A percentile compares a stretch with the other conserved stretches of the same genome.
phyloP scores from a whole-genome alignment of 2,797 vertebrate genomes.

The Discoglossus pictus region DNA sequence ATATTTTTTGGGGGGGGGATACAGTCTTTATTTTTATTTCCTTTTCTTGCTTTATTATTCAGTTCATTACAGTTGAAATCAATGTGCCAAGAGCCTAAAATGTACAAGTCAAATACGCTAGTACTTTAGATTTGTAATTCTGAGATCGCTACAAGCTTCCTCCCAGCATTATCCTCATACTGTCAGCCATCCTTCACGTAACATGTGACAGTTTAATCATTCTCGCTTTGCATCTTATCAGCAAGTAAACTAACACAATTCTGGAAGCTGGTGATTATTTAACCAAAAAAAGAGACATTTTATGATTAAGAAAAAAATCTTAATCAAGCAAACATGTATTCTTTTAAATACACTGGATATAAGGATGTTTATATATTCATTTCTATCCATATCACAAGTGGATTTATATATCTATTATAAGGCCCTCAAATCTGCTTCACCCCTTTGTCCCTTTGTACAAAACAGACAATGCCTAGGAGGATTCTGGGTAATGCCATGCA shows the following conservation, averaged over 20 bases:
- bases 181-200: conserved; percentile 45
- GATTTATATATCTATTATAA: conserved; percentile 2
- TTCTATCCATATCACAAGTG: conserved; percentile 3
- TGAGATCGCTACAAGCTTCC: conserved; percentile 51
- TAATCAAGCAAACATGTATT: too few relatives aligned
- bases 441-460: conserved; percentile 15
- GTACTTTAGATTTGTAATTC: conserved; percentile 43
- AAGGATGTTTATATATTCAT: too few relatives aligned
- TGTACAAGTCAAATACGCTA: conserved; percentile 54
- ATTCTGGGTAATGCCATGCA: conserved; percentile 46
- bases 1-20: conserved; percentile 8
- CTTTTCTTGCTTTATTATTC: background rate
- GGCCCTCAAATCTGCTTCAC: conserved; percentile 12
- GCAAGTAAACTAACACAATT: conserved; percentile 46
- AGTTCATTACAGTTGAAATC: conserved; percentile 54
- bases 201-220: conserved; percentile 54
- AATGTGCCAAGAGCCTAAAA: conserved; percentile 53
- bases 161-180: conserved; percentile 48
- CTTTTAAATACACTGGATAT: too few relatives aligned
- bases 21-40: conserved; percentile 1
- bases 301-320: too few relatives aligned
- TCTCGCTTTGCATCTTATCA: conserved; percentile 44
- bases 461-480: conserved; percentile 28
- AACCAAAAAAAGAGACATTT: background rate
- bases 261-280: too few relatives aligned